These are phyloP conservation scores for Megamerina dolium DNA, from an alignment of 2,888 invertebrate species.

Conservation along the genomic window DNA sequence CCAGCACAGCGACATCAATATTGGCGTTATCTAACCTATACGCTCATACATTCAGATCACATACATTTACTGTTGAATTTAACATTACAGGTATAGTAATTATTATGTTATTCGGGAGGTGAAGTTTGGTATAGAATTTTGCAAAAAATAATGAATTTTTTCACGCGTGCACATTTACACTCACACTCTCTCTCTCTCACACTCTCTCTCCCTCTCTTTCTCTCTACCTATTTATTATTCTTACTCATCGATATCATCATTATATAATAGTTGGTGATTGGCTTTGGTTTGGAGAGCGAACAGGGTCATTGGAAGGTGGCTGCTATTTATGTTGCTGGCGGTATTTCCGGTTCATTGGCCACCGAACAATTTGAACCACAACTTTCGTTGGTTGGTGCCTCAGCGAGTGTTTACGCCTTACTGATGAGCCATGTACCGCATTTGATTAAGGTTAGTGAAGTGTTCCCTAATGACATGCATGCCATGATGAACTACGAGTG, in stretches of 20 bases:
- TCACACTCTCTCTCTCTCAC: background rate
- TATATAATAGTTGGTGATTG: conserved; percentile 30
- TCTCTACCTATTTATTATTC: background rate
- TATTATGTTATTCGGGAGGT: background rate
- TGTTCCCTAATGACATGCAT: background rate
- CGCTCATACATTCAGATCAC: conserved; percentile 70
- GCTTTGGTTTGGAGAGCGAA: conserved; percentile 58
- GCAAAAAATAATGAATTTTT: background rate
- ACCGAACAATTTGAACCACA: conserved; percentile 68
- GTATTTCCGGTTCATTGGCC: conserved; percentile 68
- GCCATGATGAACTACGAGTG: background rate
- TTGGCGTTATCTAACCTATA: conserved; percentile 77
- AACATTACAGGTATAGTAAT: conserved; percentile 55
- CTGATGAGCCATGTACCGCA: conserved; percentile 82
- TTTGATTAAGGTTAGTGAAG: conserved; percentile 58
- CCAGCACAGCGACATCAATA: conserved; percentile 27
- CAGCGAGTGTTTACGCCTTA: conserved; percentile 85
- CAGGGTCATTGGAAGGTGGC: conserved; percentile 69
- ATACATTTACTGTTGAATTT: conserved; percentile 74
- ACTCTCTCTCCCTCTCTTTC: background rate
- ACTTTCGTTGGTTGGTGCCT: conserved; percentile 78
- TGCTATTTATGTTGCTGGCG: conserved; percentile 68
- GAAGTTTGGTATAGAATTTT: too few species aligned
- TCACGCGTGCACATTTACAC: background rate
- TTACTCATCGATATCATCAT: background rate